Conservation (phyloP, 2,888 invertebrate species). For the Noctua fimbriata region DNA sequence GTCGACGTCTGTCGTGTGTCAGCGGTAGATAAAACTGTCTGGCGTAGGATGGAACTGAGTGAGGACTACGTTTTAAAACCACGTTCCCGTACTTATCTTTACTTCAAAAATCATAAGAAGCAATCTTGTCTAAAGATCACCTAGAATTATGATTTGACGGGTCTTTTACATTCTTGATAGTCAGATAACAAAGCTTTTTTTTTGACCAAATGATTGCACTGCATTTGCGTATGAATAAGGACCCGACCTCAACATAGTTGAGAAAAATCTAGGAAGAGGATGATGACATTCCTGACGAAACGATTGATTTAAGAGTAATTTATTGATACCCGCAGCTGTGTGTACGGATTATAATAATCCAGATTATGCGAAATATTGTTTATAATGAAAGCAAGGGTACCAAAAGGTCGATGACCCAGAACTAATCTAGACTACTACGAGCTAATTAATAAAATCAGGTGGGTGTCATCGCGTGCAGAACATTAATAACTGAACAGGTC, state of each 20-base stretch:
- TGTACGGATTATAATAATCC: constrained; percentile 7
- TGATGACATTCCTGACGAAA: background rate
- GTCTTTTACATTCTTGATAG: background rate
- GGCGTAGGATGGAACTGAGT: background rate
- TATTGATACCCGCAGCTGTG: background rate
- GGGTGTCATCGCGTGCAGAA: constrained; percentile 44
- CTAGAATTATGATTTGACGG: background rate
- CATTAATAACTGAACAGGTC: constrained; percentile 42
- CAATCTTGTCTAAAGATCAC: background rate
- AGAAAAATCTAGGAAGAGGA: background rate
- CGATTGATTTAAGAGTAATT: constrained; percentile 10
- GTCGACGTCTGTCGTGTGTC: constrained; percentile 32
- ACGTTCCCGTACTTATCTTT: background rate
- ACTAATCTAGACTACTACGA: constrained; percentile 22
- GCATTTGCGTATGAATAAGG: background rate
- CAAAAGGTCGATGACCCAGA: constrained; percentile 29
- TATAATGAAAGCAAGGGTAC: background rate
- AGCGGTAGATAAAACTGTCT: constrained; percentile 35
- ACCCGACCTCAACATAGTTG: background rate
- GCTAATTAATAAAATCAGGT: constrained; percentile 19
- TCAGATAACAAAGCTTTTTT: background rate
- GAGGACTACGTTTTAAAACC: background rate
- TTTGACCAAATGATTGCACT: background rate
- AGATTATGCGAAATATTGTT: background rate
- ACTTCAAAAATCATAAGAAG: background rate